A percentile compares a stretch with the other conserved stretches of the same genome.
These are phyloP conservation scores for Hypena proboscidalis DNA, from an alignment of 2,888 invertebrate genomes.

Conservation along the genomic window DNA sequence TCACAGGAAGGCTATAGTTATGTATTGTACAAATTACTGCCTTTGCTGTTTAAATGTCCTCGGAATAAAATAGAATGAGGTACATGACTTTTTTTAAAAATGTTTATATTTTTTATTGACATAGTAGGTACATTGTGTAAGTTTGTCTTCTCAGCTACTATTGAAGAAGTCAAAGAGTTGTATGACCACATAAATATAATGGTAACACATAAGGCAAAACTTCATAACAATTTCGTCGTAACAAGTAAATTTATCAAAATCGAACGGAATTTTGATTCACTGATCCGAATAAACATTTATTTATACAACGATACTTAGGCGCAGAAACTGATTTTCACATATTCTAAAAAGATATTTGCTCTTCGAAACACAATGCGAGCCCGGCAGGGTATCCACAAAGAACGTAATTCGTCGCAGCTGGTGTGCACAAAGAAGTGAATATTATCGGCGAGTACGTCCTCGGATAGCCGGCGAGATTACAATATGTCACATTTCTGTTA, in stretches of 20 bases:
- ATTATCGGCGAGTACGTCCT: constrained; percentile 49
- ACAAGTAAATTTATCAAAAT: background rate
- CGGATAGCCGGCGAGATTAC: constrained; percentile 45
- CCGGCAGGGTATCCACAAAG: constrained; percentile 55
- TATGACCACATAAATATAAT: no score
- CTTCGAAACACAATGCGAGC: constrained; percentile 56
- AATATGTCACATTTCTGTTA: constrained; percentile 44
- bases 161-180: no score
- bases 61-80: background rate
- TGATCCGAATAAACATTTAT: constrained; percentile 35
- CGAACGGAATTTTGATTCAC: constrained; percentile 20
- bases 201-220: no score
- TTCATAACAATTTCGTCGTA: no score
- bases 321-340: constrained; percentile 47
- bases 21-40: constrained; percentile 14
- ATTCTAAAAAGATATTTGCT: constrained; percentile 54
- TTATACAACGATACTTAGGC: constrained; percentile 31
- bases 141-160: no score
- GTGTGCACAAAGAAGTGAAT: constrained; percentile 63
- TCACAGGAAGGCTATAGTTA: constrained; percentile 17
- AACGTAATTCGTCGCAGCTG: constrained; percentile 70
- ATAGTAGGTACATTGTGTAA: no score
- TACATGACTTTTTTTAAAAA: background rate
- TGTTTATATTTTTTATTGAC: background rate
- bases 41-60: no score